Percentiles rank a stretch among this genome's conserved stretches.
Conservation (phyloP, 2,888 invertebrate genomes). For the Pachymerium ferrugineum region DNA sequence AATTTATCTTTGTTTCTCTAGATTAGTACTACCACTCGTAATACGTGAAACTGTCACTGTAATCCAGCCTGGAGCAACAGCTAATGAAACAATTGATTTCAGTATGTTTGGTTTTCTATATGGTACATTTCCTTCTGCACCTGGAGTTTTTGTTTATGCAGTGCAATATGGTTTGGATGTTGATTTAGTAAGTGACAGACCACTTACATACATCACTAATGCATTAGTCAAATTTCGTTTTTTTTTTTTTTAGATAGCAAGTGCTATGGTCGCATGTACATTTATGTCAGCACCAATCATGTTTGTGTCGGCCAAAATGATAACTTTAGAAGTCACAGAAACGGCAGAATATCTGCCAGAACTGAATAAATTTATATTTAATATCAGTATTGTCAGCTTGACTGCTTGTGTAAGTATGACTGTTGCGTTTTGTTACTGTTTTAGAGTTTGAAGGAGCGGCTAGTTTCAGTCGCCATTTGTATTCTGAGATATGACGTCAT, state of each 20-base stretch:
- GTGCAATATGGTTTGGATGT: slow-evolving; percentile 77
- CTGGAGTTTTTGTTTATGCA: slow-evolving; percentile 92
- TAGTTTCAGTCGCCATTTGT: too few relatives aligned
- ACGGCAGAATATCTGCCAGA: slow-evolving; percentile 69
- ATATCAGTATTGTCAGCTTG: slow-evolving; percentile 72
- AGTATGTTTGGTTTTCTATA: slow-evolving; percentile 92
- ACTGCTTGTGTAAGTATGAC: slow-evolving; percentile 59
- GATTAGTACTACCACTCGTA: slow-evolving; percentile 59
- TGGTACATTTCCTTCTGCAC: slow-evolving; percentile 92
- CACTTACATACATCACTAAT: background rate
- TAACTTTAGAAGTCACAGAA: slow-evolving; percentile 65
- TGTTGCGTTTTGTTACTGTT: background rate
- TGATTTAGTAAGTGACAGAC: slow-evolving; percentile 63
- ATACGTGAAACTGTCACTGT: slow-evolving; percentile 75
- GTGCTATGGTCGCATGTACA: slow-evolving; percentile 89
- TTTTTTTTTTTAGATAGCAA: slow-evolving; percentile 65
- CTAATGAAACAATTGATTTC: slow-evolving; percentile 69
- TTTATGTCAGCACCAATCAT: slow-evolving; percentile 90
- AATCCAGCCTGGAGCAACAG: slow-evolving; percentile 56
- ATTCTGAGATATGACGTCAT: background rate
- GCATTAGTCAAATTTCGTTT: background rate
- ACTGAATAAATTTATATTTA: slow-evolving; percentile 71
- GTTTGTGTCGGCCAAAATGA: slow-evolving; percentile 91
- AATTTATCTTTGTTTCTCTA: background rate
- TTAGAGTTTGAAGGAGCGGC: too few relatives aligned